A percentile compares a stretch with the other conserved stretches of the same genome.
Evolutionary conservation across 2,113 vertebrate species (phyloP).

Genomic region (Salminus brasiliensis): DNA sequence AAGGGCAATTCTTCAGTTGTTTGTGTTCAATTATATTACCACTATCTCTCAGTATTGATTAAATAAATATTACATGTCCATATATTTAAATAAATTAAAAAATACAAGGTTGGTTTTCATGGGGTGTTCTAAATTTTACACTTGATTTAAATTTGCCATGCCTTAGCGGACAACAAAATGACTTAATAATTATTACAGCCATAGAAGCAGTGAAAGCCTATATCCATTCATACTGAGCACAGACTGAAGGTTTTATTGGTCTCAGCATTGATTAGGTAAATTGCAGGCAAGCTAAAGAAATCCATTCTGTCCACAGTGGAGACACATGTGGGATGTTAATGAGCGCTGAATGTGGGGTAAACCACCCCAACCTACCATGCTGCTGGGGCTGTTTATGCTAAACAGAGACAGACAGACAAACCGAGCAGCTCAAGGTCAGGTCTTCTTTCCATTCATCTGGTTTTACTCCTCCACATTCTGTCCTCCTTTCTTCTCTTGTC

Average conservation of each 20-base stretch:
- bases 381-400: constrained; percentile 29
- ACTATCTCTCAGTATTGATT: too few relatives aligned
- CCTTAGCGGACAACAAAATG: not conserved
- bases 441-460: constrained; percentile 26
- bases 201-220: not conserved
- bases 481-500: not conserved
- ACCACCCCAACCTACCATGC: not conserved
- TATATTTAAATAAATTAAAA: too few relatives aligned
- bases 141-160: not conserved
- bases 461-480: not conserved
- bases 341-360: constrained; percentile 27
- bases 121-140: too few relatives aligned
- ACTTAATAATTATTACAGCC: not conserved
- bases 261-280: constrained; percentile 66
- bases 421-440: constrained; percentile 54
- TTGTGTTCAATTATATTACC: too few relatives aligned
- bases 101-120: too few relatives aligned
- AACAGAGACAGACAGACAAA: constrained; percentile 20
- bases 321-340: constrained; percentile 57
- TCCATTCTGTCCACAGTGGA: constrained; percentile 56
- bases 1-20: too few relatives aligned
- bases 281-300: constrained; percentile 54
- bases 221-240: not conserved
- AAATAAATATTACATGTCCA: too few relatives aligned
- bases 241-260: constrained; percentile 25